Evolutionary conservation across 2,888 invertebrate genomes (phyloP), one percentile per base, ranked within the genome.

Genomic region (Nudaria mundana): DNA sequence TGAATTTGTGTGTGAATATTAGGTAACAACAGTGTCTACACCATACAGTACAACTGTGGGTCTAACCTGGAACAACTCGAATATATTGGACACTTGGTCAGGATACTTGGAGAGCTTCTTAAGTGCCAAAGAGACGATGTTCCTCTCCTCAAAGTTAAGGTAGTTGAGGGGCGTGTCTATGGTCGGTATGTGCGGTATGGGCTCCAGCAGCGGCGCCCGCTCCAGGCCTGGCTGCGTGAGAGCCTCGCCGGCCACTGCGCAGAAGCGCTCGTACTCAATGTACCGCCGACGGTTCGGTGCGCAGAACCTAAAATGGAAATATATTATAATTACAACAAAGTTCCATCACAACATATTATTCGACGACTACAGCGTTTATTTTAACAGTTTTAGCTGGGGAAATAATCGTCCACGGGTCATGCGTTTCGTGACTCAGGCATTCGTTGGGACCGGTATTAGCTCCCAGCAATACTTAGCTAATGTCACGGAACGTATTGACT

Each of bases 91-190:
- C 23, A 93, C 82, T 48, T 92, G 90, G 56, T 94, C 92, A 0
- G 92, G 91, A 30, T 90, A 89, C 52, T 90, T 91, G 22, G 92
- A 89, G 12, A 95, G 84, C 67, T 94, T 94, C 73, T 92, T 90
- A 61, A 95, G 86, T 0, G 93, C 94, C 39, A 88, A 80, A 1
- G 93, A 91, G 24, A 93, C 89, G 20, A 86, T 69, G 41, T 87
- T 86, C 16, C 95, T 85, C 77, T 95, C 94, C 48, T 94, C 93
- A 71, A 92, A 94, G 79, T 93, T 93, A 51, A 95, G 90, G 89
- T 93, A 94, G 72, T 81, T 80, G 56, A 68, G 73, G 53, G 91
- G 89, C 52, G 92, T 89, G 67, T 93, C 93, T 26, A 86, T 74
- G 30, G 92, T 91, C 23, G 95, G 94, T 48, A 94, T 81, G 72